A percentile compares a stretch with the other conserved stretches of the same genome.
phyloP scores from a whole-genome alignment of 2,113 vertebrate genomes.

The Xenopus laevis region DNA sequence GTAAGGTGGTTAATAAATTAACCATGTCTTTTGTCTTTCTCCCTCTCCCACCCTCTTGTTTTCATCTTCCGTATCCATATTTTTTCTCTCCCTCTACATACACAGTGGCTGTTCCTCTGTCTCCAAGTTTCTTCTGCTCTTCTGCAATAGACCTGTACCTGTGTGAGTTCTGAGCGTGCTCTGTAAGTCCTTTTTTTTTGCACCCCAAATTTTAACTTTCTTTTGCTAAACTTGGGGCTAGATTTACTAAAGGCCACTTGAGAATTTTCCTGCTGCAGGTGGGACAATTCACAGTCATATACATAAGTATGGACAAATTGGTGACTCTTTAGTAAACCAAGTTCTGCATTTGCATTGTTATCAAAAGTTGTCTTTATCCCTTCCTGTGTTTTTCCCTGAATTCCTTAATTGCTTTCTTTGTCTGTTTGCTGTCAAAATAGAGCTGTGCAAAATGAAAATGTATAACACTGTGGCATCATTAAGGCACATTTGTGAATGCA shows the following conservation, averaged over 20 bases:
- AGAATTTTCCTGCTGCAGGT: too few species aligned
- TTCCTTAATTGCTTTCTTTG: too few species aligned
- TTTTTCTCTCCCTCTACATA: slow-evolving; percentile 53
- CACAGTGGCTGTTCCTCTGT: slow-evolving; percentile 87
- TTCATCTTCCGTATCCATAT: slow-evolving; percentile 53
- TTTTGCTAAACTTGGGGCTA: background rate
- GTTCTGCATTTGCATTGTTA: too few species aligned
- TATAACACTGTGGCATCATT: too few species aligned
- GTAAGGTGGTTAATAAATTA: slow-evolving; percentile 38
- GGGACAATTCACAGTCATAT: too few species aligned
- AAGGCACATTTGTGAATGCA: too few species aligned
- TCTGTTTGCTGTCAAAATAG: too few species aligned
- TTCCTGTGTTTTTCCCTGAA: too few species aligned
- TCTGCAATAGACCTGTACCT: slow-evolving; percentile 92
- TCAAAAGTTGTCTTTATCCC: too few species aligned
- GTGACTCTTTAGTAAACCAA: too few species aligned
- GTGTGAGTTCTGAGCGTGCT: slow-evolving; percentile 73
- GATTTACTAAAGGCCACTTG: background rate
- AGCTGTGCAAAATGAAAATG: too few species aligned
- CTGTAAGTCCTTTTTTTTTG: slow-evolving; percentile 64
- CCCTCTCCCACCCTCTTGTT: slow-evolving; percentile 47
- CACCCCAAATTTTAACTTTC: slow-evolving; percentile 45
- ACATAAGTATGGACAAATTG: too few species aligned
- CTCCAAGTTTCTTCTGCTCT: slow-evolving; percentile 90
- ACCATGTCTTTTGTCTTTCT: slow-evolving; percentile 50